phyloP scores from a whole-genome alignment of 2,888 invertebrate species.

The Sceliomorpha sp. region DNA sequence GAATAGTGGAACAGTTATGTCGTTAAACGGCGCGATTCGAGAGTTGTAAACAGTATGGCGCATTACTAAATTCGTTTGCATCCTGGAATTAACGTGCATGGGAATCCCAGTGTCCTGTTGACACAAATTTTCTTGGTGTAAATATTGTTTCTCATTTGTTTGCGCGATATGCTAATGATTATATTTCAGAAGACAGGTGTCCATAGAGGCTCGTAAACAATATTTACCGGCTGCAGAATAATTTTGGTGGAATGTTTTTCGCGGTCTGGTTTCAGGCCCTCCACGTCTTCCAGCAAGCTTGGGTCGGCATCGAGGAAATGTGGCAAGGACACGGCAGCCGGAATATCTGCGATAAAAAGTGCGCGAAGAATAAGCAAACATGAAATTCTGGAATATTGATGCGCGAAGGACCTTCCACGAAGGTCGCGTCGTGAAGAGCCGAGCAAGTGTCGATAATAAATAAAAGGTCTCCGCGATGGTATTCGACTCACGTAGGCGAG shows the following conservation, averaged over 20 bases:
- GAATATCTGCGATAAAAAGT: conserved; percentile 71
- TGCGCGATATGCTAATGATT: too few species aligned
- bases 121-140: neutral
- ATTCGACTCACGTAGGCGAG: too few species aligned
- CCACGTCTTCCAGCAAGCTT: conserved; percentile 70
- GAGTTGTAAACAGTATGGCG: conserved; percentile 84
- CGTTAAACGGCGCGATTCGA: conserved; percentile 83
- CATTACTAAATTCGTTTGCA: conserved; percentile 88
- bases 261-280: conserved; percentile 75
- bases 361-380: conserved; percentile 18
- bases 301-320: conserved; percentile 79
- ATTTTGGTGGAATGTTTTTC: conserved; percentile 71
- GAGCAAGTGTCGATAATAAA: too few species aligned
- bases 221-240: conserved; percentile 75
- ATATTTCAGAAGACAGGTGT: too few species aligned
- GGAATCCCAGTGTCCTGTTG: conserved; percentile 85
- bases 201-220: too few species aligned
- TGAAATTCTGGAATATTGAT: conserved; percentile 23
- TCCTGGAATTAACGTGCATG: conserved; percentile 83
- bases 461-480: too few species aligned
- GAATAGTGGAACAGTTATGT: conserved; percentile 85
- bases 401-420: neutral
- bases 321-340: conserved; percentile 78
- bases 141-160: too few species aligned
- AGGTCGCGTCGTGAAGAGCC: neutral